phyloP scores from a whole-genome alignment of 2,113 vertebrate genomes.

The Patagioenas fasciata region DNA sequence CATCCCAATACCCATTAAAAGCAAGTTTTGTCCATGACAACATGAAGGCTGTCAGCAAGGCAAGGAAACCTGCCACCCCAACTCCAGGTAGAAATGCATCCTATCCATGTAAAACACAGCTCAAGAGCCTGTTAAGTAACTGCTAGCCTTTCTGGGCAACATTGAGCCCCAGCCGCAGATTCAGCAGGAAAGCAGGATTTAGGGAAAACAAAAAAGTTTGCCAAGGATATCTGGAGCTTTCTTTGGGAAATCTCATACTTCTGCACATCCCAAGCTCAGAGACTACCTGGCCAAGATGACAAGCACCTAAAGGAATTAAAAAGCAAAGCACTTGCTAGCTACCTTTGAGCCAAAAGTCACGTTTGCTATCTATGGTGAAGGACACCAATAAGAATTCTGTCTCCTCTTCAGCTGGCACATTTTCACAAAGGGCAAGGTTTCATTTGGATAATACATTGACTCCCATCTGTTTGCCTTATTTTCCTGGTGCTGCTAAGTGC shows the following conservation, averaged over 20 bases:
- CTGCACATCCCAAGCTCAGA: not conserved
- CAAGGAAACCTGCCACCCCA: not conserved
- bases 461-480: slow-evolving; percentile 56
- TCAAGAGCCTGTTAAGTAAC: not conserved
- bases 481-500: slow-evolving; percentile 16
- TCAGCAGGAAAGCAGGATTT: not conserved
- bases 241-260: not conserved
- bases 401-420: slow-evolving; percentile 30
- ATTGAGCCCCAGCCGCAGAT: not conserved
- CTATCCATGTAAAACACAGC: not conserved
- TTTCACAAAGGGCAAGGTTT: slow-evolving; percentile 33
- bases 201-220: not conserved
- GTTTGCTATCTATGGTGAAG: slow-evolving; percentile 10
- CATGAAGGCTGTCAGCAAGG: not conserved
- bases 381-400: not conserved
- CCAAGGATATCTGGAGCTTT: not conserved
- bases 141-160: not conserved
- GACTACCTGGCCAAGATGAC: not conserved
- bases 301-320: not conserved
- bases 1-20: not conserved
- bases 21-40: not conserved
- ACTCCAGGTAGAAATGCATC: not conserved
- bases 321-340: not conserved
- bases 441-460: slow-evolving; percentile 35
- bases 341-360: not conserved